These are phyloP conservation scores for Phylloscopus trochiloides DNA, from an alignment of 2,113 vertebrate species.

Conservation along the genomic window DNA sequence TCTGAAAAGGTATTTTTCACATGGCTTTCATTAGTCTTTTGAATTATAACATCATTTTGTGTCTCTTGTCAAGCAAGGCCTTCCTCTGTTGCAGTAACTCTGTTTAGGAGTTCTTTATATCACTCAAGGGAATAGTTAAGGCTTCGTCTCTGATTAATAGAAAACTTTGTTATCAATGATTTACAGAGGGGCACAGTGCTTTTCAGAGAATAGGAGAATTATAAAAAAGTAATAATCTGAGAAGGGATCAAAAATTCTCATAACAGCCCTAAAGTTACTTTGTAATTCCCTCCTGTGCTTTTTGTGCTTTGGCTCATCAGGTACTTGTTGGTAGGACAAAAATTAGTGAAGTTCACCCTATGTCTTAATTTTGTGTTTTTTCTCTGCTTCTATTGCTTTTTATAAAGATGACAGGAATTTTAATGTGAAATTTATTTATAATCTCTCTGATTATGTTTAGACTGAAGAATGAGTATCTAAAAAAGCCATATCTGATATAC, in stretches of 20 bases:
- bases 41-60: not conserved
- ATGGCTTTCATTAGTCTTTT: not conserved
- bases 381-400: not conserved
- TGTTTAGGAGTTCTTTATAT: not conserved
- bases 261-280: conserved; percentile 4
- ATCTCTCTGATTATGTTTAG: not conserved
- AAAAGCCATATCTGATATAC: not conserved
- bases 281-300: not conserved
- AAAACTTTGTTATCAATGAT: conserved; percentile 1
- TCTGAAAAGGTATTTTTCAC: not conserved
- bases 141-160: not conserved
- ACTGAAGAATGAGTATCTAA: not conserved
- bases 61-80: not conserved
- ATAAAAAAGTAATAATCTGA: conserved; percentile 11
- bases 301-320: conserved; percentile 22
- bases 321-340: not conserved
- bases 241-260: not conserved
- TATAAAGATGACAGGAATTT: not conserved
- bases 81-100: not conserved
- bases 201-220: not conserved
- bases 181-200: not conserved
- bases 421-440: not conserved
- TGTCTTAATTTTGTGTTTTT: not conserved
- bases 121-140: not conserved
- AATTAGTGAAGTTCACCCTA: not conserved